These are phyloP conservation scores for Drosophila quadrilineata DNA, from an alignment of 1,140 invertebrate species.

Conservation along the genomic window DNA sequence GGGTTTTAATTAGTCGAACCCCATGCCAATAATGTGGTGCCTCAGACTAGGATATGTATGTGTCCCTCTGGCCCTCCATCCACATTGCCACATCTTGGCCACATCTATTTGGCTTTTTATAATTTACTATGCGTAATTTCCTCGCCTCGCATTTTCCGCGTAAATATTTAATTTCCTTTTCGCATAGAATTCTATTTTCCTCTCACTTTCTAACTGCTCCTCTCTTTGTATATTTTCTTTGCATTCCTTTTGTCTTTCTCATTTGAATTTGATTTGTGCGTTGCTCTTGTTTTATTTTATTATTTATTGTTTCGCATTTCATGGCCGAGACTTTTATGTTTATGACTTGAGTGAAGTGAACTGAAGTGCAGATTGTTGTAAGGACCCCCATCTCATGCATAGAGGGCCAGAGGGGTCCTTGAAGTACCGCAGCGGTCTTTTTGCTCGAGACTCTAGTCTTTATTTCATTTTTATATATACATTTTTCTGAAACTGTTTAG, in stretches of 20 bases:
- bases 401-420: no score
- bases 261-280: conserved; percentile 26
- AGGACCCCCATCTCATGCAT: conserved; percentile 20
- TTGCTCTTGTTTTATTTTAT: conserved; percentile 54
- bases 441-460: not conserved
- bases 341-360: conserved; percentile 46
- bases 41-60: no score
- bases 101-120: conserved; percentile 51
- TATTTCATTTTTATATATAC: no score
- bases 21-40: not conserved
- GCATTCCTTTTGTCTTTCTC: not conserved
- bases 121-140: conserved; percentile 74
- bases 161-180: conserved; percentile 75
- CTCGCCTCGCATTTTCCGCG: conserved; percentile 51
- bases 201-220: not conserved
- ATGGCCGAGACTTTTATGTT: conserved; percentile 65
- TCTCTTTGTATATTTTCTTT: not conserved
- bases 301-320: conserved; percentile 76
- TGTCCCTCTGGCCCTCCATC: not conserved
- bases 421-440: not conserved
- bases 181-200: conserved; percentile 39
- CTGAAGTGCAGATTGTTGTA: conserved; percentile 41
- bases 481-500: no score
- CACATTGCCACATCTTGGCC: conserved; percentile 5
- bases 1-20: conserved; percentile 51